A percentile compares a stretch with the other conserved stretches of the same genome.
Evolutionary conservation across 2,797 vertebrate species (phyloP).

Genomic region (Gobionotothen gibberifrons): DNA sequence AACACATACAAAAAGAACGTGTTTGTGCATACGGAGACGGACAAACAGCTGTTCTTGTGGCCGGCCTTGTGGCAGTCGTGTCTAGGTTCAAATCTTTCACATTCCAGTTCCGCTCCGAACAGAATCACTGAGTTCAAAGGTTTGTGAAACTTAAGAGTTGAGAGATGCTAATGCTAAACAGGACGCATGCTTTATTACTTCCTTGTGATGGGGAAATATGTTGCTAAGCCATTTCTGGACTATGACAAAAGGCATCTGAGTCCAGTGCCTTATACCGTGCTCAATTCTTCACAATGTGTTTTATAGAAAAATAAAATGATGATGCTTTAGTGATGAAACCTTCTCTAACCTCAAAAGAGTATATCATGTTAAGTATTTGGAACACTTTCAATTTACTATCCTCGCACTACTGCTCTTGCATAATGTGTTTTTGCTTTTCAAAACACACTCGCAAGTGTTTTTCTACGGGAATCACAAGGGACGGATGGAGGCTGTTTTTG

Average conservation of each 20-base stretch:
- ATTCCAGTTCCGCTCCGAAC: constrained; percentile 11
- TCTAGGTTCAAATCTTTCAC: constrained; percentile 6
- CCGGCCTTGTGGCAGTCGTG: background rate
- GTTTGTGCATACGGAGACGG: no score
- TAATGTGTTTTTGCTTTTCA: constrained; percentile 31
- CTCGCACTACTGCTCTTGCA: background rate
- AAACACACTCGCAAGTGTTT: constrained; percentile 46
- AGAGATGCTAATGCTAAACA: constrained; percentile 36
- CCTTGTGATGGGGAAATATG: constrained; percentile 24
- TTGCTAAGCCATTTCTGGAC: constrained; percentile 33
- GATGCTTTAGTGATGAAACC: constrained; percentile 3
- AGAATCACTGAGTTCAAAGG: constrained; percentile 18
- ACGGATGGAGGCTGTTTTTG: constrained; percentile 56
- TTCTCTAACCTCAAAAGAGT: constrained; percentile 6
- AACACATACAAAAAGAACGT: no score
- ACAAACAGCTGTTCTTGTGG: no score
- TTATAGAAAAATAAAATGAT: constrained; percentile 11
- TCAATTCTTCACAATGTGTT: constrained; percentile 13
- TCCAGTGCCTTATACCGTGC: constrained; percentile 1
- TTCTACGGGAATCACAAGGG: constrained; percentile 44
- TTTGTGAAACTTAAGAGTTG: constrained; percentile 3
- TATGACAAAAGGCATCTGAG: constrained; percentile 7
- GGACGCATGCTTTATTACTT: constrained; percentile 37
- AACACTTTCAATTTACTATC: background rate
- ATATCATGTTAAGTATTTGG: constrained; percentile 15